Percentiles rank a stretch among this genome's conserved stretches.
Evolutionary conservation across 2,888 invertebrate genomes (phyloP).

Genomic region (Cartodere bifasciata): DNA sequence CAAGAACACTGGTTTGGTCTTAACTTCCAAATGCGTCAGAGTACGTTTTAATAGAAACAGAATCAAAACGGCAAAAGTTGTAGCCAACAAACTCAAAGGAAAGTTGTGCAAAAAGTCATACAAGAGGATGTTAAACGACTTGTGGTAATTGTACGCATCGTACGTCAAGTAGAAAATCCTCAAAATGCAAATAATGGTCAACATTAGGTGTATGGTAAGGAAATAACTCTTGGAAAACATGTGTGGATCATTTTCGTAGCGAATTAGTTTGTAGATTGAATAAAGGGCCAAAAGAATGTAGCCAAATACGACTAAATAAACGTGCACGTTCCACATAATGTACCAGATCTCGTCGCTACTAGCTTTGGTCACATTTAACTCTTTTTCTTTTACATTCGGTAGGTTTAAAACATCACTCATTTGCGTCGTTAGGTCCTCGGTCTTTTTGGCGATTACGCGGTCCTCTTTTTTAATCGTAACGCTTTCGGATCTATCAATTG

Average conservation of each 20-base stretch:
- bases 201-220: slow-evolving; percentile 67
- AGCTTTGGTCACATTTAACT: slow-evolving; percentile 29
- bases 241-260: slow-evolving; percentile 76
- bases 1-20: slow-evolving; percentile 57
- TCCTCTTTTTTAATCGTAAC: slow-evolving; percentile 29
- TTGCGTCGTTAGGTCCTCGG: slow-evolving; percentile 30
- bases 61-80: slow-evolving; percentile 81
- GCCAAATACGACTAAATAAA: slow-evolving; percentile 74
- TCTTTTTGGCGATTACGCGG: slow-evolving; percentile 10
- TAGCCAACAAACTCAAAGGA: slow-evolving; percentile 75
- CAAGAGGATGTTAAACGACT: slow-evolving; percentile 62
- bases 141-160: slow-evolving; percentile 83
- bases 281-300: slow-evolving; percentile 76
- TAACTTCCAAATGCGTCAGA: slow-evolving; percentile 53
- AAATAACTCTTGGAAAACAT: slow-evolving; percentile 81
- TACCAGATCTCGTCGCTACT: slow-evolving; percentile 50
- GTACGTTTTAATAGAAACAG: slow-evolving; percentile 74
- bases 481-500: slow-evolving; percentile 27
- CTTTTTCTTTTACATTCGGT: slow-evolving; percentile 41
- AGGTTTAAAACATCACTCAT: slow-evolving; percentile 42
- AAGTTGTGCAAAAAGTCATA: slow-evolving; percentile 75
- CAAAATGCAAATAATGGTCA: slow-evolving; percentile 70
- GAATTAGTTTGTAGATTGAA: slow-evolving; percentile 74
- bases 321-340: slow-evolving; percentile 84
- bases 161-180: slow-evolving; percentile 80